phyloP scores from a whole-genome alignment of 1,140 invertebrate species.

The Ceratitis capitata region DNA sequence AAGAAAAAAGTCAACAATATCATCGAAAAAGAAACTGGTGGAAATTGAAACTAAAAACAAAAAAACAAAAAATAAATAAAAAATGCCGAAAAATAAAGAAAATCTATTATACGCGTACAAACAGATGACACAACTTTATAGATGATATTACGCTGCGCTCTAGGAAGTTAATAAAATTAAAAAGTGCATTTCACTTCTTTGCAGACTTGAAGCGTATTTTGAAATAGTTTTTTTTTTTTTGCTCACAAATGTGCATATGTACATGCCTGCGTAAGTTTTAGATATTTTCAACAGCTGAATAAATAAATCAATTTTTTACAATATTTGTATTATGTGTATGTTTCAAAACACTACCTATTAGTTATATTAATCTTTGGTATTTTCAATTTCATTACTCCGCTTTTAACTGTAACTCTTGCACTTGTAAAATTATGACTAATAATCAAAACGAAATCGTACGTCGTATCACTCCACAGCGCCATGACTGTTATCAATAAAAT shows the following conservation, averaged over 20 bases:
- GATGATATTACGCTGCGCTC: background rate
- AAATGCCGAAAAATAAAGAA: background rate
- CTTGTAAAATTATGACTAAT: constrained; percentile 14
- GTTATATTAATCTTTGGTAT: constrained; percentile 9
- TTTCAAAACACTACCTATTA: background rate
- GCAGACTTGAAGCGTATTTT: background rate
- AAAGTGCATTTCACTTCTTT: no score
- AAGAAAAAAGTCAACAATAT: background rate
- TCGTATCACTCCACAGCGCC: background rate
- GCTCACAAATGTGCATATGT: background rate
- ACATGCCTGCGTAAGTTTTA: background rate
- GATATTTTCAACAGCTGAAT: no score
- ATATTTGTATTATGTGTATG: background rate
- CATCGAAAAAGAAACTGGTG: background rate
- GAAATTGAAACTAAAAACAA: constrained; percentile 1
- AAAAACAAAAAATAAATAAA: no score
- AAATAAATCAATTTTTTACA: no score
- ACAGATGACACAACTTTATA: background rate
- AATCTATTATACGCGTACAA: background rate
- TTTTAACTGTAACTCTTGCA: background rate
- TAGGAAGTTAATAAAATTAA: background rate
- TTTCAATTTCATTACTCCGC: background rate
- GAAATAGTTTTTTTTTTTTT: background rate
- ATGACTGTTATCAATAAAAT: constrained; percentile 24
- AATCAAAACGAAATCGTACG: background rate